phyloP scores from a whole-genome alignment of 2,113 vertebrate species.

The Tyrannus savana region DNA sequence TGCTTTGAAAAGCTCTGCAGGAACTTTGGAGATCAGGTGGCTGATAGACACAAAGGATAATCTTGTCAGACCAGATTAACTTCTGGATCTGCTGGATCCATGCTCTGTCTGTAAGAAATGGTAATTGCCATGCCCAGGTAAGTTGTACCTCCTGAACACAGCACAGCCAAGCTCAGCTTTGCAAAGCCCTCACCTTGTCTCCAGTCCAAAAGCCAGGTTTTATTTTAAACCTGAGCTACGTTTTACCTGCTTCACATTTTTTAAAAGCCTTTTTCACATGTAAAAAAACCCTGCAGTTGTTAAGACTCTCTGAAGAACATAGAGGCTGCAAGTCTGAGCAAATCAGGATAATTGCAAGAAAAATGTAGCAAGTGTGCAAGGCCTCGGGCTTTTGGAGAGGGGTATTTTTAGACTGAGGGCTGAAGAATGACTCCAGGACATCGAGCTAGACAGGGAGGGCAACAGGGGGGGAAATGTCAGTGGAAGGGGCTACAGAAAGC shows the following conservation, averaged over 20 bases:
- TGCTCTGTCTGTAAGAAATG: neutral
- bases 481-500: slow-evolving; percentile 8
- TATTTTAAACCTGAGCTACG: neutral
- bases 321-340: neutral
- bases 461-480: slow-evolving; percentile 36
- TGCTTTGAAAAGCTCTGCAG: neutral
- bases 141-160: neutral
- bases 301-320: neutral
- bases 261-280: neutral
- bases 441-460: neutral
- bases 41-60: neutral
- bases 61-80: neutral
- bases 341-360: neutral
- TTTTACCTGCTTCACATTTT: neutral
- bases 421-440: neutral
- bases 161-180: neutral
- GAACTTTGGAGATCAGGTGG: neutral
- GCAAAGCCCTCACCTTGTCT: neutral
- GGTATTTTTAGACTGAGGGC: slow-evolving; percentile 3
- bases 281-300: slow-evolving; percentile 13
- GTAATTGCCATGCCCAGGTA: neutral
- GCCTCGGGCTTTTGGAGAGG: neutral
- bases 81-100: neutral
- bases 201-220: neutral
- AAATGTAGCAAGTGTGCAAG: neutral